Conservation (phyloP, 2,888 invertebrate species). For the Penaeus monodon region DNA sequence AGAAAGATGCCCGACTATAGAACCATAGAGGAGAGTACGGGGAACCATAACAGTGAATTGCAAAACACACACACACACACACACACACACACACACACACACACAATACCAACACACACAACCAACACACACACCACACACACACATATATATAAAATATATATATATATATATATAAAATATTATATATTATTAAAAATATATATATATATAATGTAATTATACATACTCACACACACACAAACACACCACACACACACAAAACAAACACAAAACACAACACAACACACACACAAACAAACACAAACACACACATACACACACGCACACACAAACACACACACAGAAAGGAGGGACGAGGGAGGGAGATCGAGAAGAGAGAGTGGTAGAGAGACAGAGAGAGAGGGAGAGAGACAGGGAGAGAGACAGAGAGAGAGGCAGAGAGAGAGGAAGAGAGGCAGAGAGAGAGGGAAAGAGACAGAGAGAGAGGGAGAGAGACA, state of each 20-base stretch:
- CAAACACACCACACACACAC: neutral
- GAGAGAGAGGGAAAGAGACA: too few relatives aligned
- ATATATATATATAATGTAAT: too few relatives aligned
- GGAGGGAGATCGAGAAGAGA: too few relatives aligned
- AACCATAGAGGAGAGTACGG: neutral
- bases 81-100: neutral
- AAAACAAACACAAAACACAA: neutral
- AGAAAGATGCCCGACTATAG: too few relatives aligned
- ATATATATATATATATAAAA: constrained; percentile 6
- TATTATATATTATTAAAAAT: too few relatives aligned
- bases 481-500: too few relatives aligned
- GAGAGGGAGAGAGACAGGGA: too few relatives aligned
- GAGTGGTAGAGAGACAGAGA: too few relatives aligned
- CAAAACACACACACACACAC: neutral
- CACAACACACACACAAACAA: neutral
- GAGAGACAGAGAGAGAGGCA: too few relatives aligned
- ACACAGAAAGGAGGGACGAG: neutral
- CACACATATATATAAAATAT: constrained; percentile 23
- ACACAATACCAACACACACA: constrained; percentile 21
- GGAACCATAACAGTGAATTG: neutral
- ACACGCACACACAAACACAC: neutral
- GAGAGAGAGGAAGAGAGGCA: too few relatives aligned
- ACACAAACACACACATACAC: neutral
- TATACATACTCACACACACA: too few relatives aligned
- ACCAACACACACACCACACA: constrained; percentile 18